These are phyloP conservation scores for Poeciliopsis infans DNA, from an alignment of 2,797 vertebrate species.

Conservation along the genomic window DNA sequence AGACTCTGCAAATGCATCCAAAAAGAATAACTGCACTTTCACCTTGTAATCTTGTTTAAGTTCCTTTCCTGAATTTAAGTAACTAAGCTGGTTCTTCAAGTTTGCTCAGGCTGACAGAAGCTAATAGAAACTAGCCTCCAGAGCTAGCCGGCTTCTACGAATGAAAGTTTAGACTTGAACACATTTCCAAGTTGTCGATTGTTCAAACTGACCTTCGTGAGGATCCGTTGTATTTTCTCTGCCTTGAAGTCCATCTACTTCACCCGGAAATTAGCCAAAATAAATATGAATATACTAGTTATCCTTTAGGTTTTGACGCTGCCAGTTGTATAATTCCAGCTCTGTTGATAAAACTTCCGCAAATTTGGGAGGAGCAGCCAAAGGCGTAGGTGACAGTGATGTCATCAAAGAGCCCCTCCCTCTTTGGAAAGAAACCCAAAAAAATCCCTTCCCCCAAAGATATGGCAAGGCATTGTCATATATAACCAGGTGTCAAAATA, in stretches of 20 bases:
- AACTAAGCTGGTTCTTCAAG: conserved; percentile 64
- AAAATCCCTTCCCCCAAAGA: rapidly evolving
- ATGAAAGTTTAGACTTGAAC: rapidly evolving
- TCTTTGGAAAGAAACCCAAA: neutral
- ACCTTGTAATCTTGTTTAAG: neutral
- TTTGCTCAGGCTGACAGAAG: conserved; percentile 10
- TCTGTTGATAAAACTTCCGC: conserved; percentile 74
- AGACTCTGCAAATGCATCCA: too few relatives aligned
- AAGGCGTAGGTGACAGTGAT: neutral
- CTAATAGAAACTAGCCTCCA: neutral
- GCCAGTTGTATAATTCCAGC: neutral
- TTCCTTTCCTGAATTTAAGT: neutral
- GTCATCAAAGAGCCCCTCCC: conserved; percentile 27
- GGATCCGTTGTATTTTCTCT: conserved; percentile 73
- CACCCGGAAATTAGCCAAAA: neutral
- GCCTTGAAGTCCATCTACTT: conserved; percentile 77
- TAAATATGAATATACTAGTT: neutral
- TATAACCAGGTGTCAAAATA: neutral
- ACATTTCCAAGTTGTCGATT: rapidly evolving
- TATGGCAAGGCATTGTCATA: conserved; percentile 57
- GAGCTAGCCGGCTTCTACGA: neutral
- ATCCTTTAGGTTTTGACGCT: neutral
- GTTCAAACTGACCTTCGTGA: conserved; percentile 75
- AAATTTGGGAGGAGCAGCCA: conserved; percentile 52
- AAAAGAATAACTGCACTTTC: neutral